A percentile compares a stretch with the other conserved stretches of the same genome.
Conservation (phyloP, 2,888 invertebrate species). For the Perithous albicinctus region DNA sequence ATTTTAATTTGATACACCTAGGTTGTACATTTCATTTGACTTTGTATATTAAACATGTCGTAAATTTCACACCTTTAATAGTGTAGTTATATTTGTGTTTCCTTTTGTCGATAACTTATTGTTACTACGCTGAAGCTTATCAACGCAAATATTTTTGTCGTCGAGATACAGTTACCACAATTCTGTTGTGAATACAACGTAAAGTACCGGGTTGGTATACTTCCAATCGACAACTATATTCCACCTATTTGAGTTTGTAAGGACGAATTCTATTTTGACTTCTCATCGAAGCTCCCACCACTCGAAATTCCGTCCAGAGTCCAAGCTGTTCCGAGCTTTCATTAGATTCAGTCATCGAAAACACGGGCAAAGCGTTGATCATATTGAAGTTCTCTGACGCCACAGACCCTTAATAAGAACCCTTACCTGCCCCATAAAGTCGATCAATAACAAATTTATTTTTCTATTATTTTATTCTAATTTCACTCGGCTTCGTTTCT, state of each 20-base stretch:
- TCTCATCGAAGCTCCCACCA: conserved; percentile 81
- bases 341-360: conserved; percentile 81
- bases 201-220: background rate
- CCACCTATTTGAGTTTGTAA: conserved; percentile 52
- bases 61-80: no score
- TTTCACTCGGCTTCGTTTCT: background rate
- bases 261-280: conserved; percentile 79
- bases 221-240: conserved; percentile 44
- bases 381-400: conserved; percentile 51
- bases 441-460: background rate
- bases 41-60: no score
- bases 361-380: conserved; percentile 59
- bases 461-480: background rate
- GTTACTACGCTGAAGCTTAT: background rate
- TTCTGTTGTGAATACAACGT: conserved; percentile 12
- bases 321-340: conserved; percentile 72
- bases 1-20: no score
- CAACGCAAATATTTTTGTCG: background rate
- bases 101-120: background rate
- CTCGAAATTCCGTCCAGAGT: conserved; percentile 65
- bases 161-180: background rate
- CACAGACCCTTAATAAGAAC: conserved; percentile 38
- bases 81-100: background rate
- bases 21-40: no score
- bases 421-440: background rate